These are phyloP conservation scores for Diploptera punctata DNA, from an alignment of 2,888 invertebrate species.

Conservation along the genomic window DNA sequence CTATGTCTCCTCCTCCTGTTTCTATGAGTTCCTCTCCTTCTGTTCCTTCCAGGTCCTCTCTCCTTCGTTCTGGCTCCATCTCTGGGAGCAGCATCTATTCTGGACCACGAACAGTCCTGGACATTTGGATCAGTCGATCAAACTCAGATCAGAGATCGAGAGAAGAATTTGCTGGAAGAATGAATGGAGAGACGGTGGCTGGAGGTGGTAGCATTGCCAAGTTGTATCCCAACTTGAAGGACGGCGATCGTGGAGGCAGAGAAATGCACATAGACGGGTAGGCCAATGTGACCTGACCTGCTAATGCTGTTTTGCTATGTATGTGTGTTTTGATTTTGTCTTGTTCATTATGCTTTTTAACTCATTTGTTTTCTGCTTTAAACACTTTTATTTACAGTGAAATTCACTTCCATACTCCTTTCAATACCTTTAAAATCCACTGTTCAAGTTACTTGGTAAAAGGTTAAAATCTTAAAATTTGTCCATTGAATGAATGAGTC, in stretches of 20 bases:
- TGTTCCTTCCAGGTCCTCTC: conserved; percentile 33
- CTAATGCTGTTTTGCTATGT: not conserved
- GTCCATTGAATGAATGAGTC: too few species aligned
- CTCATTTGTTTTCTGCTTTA: too few species aligned
- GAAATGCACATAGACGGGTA: conserved; percentile 39
- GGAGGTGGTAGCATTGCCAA: conserved; percentile 67
- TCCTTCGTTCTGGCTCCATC: conserved; percentile 39
- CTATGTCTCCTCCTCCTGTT: conserved; percentile 74
- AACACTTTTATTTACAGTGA: too few species aligned
- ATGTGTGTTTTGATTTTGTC: too few species aligned
- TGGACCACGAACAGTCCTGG: conserved; percentile 65
- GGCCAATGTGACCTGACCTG: conserved; percentile 12
- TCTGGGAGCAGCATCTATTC: conserved; percentile 49
- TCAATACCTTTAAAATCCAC: too few species aligned
- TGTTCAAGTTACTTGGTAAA: too few species aligned
- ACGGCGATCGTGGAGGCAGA: conserved; percentile 24
- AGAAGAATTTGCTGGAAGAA: conserved; percentile 65
- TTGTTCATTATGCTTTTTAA: too few species aligned
- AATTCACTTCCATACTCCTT: too few species aligned
- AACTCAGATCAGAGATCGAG: conserved; percentile 46
- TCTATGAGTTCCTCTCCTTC: conserved; percentile 25
- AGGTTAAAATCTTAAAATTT: too few species aligned
- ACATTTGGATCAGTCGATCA: conserved; percentile 67
- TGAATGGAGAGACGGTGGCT: conserved; percentile 50
- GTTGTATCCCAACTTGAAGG: conserved; percentile 74